Evolutionary conservation across 2,113 vertebrate species (phyloP), one percentile per base, ranked within the genome.

Genomic region (Echinops telfairi): DNA sequence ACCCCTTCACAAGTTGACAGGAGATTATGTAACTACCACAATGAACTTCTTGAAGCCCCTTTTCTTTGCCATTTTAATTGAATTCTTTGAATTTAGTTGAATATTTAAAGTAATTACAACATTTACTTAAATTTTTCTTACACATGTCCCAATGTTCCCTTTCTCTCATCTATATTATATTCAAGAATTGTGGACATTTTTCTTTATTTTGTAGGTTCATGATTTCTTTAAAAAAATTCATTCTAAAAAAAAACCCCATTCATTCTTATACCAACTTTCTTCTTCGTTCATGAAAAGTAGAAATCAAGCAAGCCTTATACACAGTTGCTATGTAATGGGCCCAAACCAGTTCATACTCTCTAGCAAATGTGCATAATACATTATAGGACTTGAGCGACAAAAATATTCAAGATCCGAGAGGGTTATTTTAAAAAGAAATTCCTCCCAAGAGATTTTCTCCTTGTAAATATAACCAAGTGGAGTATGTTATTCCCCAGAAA

Each of bases 281-380:
- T 90, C 77, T 86, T 80, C 43, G n/a, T n/a, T 36, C 68, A 38
- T 53, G 40, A 82, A 89, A 88, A 83, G 60, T 68, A 78, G 58
- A 78, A 82, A 85, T 47, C 68, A 33, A 77, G 25, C 25, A 77
- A 62, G 22, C 6, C 60, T 23, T 62, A 62, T 62, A 62, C 60
- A 62, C 16, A 62, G 60, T 62, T 23, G 60, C 19, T 62, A 6
- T 62, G 60, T 20, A 23, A 20, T 62, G 60, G 19, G 22, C 16
- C 60, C 60, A 62, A 62, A 20, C 22, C 60, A 62, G 3, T 62
- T 62, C 14, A 62, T 23, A 62, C 17, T 53, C 60, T 20, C 16
- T 22, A 62, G 60, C 12, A 62, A 62, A 62, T 23, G 16, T 62
- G 60, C 22, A 23, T 62, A 62, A 62, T 62, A 62, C 22, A 43